Evolutionary conservation across 1,140 invertebrate species (phyloP).

Genomic region (Caenorhabditis briggsae): DNA sequence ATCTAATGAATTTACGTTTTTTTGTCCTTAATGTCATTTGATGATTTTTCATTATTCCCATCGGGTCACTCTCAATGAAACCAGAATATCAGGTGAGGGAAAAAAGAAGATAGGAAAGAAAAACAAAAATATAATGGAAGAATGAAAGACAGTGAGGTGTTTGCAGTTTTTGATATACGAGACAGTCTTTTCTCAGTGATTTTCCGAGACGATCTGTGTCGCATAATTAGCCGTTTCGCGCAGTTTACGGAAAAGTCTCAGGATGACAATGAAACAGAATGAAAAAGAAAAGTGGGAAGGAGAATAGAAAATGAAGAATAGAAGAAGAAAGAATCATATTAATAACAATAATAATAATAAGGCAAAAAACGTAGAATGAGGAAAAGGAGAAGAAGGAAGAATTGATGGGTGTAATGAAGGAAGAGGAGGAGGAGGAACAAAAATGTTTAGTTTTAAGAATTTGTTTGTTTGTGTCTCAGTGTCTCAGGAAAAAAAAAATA

Average conservation of each 20-base stretch:
- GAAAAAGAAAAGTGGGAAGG: conserved; percentile 7
- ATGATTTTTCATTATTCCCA: conserved; percentile 19
- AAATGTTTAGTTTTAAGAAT: neutral
- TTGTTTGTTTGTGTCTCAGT: conserved; percentile 19
- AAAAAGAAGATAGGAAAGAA: neutral
- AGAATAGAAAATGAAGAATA: neutral
- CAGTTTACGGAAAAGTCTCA: conserved; percentile 52
- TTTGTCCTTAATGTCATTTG: neutral
- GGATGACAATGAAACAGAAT: conserved; percentile 44
- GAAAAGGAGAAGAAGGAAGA: too few species aligned
- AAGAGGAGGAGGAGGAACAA: neutral
- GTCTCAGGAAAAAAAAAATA: conserved; percentile 10
- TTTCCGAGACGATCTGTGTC: conserved; percentile 43
- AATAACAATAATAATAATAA: too few species aligned
- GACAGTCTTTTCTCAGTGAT: conserved; percentile 52
- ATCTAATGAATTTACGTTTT: neutral
- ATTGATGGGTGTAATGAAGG: neutral
- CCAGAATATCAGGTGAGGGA: conserved; percentile 5
- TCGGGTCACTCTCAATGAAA: neutral
- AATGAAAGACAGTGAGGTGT: conserved; percentile 19
- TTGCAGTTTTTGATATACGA: conserved; percentile 49
- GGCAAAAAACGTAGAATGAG: too few species aligned
- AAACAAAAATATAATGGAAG: conserved; percentile 26
- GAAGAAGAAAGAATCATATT: neutral
- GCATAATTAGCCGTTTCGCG: conserved; percentile 55